Base-by-base conservation (phyloP, 2,888 invertebrate species). In the Habroteleia sp. region DNA sequence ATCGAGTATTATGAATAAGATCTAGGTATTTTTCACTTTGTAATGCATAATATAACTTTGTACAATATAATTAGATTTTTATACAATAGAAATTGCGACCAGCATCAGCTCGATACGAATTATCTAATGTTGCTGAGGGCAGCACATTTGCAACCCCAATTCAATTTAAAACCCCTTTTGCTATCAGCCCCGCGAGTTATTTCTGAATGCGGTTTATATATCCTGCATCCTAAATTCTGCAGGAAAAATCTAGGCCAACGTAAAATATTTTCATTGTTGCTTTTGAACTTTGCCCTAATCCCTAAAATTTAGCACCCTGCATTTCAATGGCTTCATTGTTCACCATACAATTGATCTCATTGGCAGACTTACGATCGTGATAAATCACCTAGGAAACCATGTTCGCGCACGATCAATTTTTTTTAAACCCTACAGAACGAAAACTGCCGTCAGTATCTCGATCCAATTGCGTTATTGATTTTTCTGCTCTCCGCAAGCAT, bases 401-500 rank as follows among this genome's bases (percentile, higher is more conserved):
- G n/a, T n/a, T n/a, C n/a, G n/a, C n/a, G n/a, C n/a, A n/a, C n/a
- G n/a, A n/a, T n/a, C n/a, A 16, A 54, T 54, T 54, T 16, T 8
- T 23, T 41, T 3, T 1, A 3, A 42, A 42, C 4, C 8, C 23
- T n/a, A 35, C 42, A n/a, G 11, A 23, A 37, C 16, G 27, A 60
- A 60, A 46, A 16, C 16, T 37, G 23, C 8, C 27, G 60, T 37
- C 60, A 41, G 46, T 13, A 11, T 17, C 33, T 23, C 37, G 50
- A 63, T 50, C 17, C 41, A 7, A 16, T 33, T 23, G 41, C n/a
- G 42, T 16, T 63, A 63, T 50, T 63, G 50, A 63, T 63, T 63
- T 48, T 50, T 31, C 10, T 33, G 44, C 14, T 6, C 25, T n/a
- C 5, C 8, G 17, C 27, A 11, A 48, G 39, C 23, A n/a, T n/a